phyloP scores from a whole-genome alignment of 2,113 vertebrate species.

The Melospiza georgiana region DNA sequence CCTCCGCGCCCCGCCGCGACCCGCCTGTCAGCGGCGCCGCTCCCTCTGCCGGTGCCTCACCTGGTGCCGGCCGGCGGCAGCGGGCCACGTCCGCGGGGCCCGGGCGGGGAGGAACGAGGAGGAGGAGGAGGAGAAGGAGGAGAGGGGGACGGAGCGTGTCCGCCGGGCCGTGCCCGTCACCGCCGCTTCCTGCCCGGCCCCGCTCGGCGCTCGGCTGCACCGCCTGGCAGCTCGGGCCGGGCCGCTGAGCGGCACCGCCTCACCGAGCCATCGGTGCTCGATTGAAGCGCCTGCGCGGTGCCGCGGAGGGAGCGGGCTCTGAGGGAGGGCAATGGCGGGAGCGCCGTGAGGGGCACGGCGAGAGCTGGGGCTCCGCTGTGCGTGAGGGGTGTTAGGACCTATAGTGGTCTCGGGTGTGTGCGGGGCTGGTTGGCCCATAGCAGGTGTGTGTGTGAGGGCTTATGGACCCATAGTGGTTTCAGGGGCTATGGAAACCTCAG shows the following conservation, averaged over 20 bases:
- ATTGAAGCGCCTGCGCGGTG: background rate
- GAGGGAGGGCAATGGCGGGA: background rate
- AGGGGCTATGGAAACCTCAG: accelerated
- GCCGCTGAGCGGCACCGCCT: background rate
- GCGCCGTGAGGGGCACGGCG: accelerated
- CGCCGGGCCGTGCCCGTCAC: background rate
- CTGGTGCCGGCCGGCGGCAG: conserved; percentile 29
- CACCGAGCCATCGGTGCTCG: background rate
- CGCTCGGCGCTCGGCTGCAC: conserved; percentile 5
- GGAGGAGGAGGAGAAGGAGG: background rate
- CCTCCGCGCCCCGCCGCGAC: background rate
- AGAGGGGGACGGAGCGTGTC: background rate
- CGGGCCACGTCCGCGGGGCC: background rate
- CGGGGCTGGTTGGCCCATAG: background rate
- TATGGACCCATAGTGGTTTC: accelerated
- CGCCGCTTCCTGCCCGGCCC: conserved; percentile 24
- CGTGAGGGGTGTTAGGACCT: no score
- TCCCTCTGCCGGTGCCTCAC: background rate
- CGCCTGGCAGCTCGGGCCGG: background rate
- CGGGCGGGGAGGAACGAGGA: background rate
- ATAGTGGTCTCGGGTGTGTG: background rate
- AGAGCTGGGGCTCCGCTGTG: background rate
- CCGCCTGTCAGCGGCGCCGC: background rate
- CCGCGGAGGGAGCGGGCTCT: background rate
- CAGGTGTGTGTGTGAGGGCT: background rate